A percentile compares a stretch with the other conserved stretches of the same genome.
phyloP scores from a whole-genome alignment of 1,140 invertebrate genomes.

The Apis cerana region DNA sequence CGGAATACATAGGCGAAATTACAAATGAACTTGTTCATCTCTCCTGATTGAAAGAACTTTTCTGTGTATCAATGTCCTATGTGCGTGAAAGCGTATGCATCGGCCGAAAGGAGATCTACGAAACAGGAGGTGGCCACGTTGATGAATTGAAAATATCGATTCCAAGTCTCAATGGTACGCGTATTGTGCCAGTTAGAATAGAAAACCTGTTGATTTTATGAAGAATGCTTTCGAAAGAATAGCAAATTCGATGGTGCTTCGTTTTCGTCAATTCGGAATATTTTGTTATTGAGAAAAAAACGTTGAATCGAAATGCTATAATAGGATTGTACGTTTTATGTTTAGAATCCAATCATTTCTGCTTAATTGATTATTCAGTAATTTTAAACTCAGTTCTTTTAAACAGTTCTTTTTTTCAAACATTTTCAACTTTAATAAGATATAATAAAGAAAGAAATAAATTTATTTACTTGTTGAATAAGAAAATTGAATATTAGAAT shows the following conservation, averaged over 20 bases:
- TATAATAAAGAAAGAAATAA: too few species aligned
- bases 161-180: background rate
- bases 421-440: background rate
- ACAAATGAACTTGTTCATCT: constrained; percentile 11
- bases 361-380: background rate
- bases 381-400: background rate
- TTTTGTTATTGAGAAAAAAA: background rate
- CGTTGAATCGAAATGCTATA: background rate
- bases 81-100: constrained; percentile 18
- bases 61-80: background rate
- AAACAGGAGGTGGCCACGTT: background rate
- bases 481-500: too few species aligned
- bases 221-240: background rate
- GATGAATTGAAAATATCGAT: constrained; percentile 43
- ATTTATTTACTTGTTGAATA: too few species aligned
- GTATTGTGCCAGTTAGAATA: constrained; percentile 24
- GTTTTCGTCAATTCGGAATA: background rate
- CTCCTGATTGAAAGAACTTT: constrained; percentile 23
- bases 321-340: background rate
- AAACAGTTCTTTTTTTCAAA: background rate
- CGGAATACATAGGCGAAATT: background rate
- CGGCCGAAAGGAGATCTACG: background rate
- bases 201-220: constrained; percentile 49
- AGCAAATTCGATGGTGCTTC: background rate
- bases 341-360: background rate